These are phyloP conservation scores for Drosophila santomea DNA, from an alignment of 1,140 invertebrate genomes.

Conservation along the genomic window DNA sequence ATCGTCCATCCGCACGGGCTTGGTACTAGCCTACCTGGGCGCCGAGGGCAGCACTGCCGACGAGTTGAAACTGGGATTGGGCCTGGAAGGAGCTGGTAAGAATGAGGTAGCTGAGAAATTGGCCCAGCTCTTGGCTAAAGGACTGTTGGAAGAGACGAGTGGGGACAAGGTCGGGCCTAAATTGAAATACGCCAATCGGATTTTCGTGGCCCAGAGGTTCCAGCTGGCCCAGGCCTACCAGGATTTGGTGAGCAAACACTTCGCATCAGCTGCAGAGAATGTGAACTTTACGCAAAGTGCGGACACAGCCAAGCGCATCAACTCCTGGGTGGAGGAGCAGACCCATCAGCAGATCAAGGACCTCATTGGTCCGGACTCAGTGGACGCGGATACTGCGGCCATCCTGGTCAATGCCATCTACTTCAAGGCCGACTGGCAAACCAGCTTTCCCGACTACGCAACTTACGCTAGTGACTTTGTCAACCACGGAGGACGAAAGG, in stretches of 20 bases:
- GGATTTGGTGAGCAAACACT: constrained; percentile 40
- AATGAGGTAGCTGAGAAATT: constrained; percentile 32
- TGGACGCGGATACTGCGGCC: constrained; percentile 78
- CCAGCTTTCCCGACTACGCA: constrained; percentile 46
- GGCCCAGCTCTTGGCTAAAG: constrained; percentile 27
- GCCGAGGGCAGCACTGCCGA: constrained; percentile 85
- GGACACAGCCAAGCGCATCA: constrained; percentile 85
- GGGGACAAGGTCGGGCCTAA: constrained; percentile 4
- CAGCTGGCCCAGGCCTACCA: constrained; percentile 27
- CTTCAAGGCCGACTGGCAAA: constrained; percentile 84
- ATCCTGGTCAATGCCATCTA: constrained; percentile 88
- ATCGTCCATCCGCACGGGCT: constrained; percentile 85
- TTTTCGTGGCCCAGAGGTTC: constrained; percentile 47
- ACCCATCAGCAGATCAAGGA: constrained; percentile 87
- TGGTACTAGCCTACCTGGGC: constrained; percentile 86
- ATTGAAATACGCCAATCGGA: constrained; percentile 58
- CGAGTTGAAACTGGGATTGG: constrained; percentile 84
- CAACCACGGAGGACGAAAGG: constrained; percentile 37
- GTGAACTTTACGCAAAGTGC: constrained; percentile 84
- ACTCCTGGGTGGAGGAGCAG: constrained; percentile 86
- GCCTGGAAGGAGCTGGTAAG: constrained; percentile 54
- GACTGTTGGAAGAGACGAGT: neutral
- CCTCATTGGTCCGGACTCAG: constrained; percentile 83
- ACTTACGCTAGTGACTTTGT: constrained; percentile 40
- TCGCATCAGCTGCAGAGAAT: constrained; percentile 65